A percentile compares a stretch with the other conserved stretches of the same genome.
Conservation (phyloP, 2,888 invertebrate genomes). For the Anagyrus pseudococci region DNA sequence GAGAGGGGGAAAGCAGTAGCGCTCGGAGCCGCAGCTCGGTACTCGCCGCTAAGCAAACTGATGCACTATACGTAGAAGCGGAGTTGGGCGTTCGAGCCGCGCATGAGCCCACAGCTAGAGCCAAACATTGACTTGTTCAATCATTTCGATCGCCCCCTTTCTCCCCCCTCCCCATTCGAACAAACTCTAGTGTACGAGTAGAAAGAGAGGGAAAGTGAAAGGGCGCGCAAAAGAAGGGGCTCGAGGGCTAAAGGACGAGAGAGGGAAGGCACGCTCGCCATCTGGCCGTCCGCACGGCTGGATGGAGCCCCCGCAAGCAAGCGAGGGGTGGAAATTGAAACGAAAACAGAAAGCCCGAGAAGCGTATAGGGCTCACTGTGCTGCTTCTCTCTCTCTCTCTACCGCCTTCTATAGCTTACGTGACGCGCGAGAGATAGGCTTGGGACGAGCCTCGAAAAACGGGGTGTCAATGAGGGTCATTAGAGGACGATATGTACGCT, state of each 20-base stretch:
- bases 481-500: conserved; percentile 58
- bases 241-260: conserved; percentile 18
- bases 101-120: no score
- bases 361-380: conserved; percentile 39
- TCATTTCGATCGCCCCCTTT: conserved; percentile 50
- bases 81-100: neutral
- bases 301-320: neutral
- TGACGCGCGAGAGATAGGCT: no score
- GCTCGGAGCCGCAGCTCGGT: no score
- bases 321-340: conserved; percentile 60
- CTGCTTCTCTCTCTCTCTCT: no score
- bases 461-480: conserved; percentile 61
- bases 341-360: conserved; percentile 57
- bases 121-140: conserved; percentile 62
- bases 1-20: no score
- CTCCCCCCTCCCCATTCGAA: conserved; percentile 31
- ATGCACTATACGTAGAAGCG: conserved; percentile 55
- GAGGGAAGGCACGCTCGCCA: conserved; percentile 47
- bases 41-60: conserved; percentile 50
- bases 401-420: no score
- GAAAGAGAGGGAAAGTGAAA: no score
- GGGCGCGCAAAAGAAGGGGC: conserved; percentile 1
- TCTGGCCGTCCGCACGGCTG: conserved; percentile 46
- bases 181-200: neutral
- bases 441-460: conserved; percentile 37